phyloP scores from a whole-genome alignment of 2,888 invertebrate species.

The Xestia rhomboidea region DNA sequence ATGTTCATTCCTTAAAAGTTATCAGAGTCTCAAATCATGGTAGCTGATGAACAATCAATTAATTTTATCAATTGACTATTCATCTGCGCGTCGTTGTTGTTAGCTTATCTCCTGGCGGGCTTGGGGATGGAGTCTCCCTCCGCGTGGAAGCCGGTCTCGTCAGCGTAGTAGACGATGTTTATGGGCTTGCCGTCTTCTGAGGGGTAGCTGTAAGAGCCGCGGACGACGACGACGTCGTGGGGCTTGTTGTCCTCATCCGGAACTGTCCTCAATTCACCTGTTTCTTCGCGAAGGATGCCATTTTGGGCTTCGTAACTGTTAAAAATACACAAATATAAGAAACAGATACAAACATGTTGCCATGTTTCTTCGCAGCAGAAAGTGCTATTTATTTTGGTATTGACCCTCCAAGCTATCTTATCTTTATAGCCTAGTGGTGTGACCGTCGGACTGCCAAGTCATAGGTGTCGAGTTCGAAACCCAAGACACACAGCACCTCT shows the following conservation, averaged over 20 bases:
- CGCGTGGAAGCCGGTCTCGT: slow-evolving; percentile 92
- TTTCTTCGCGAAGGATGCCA: slow-evolving; percentile 89
- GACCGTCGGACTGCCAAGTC: too few species aligned
- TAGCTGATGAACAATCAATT: slow-evolving; percentile 38
- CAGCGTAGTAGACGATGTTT: slow-evolving; percentile 89
- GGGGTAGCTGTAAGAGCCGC: slow-evolving; percentile 91
- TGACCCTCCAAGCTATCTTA: too few species aligned
- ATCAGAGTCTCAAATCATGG: slow-evolving; percentile 33
- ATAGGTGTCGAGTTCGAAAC: too few species aligned
- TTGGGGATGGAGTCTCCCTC: slow-evolving; percentile 92
- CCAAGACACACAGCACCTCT: too few species aligned
- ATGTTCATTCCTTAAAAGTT: slow-evolving; percentile 60
- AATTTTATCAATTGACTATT: slow-evolving; percentile 59
- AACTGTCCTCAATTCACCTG: slow-evolving; percentile 82
- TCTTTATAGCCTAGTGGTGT: too few species aligned
- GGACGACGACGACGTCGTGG: slow-evolving; percentile 89
- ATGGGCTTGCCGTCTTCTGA: slow-evolving; percentile 90
- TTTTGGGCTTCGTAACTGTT: slow-evolving; percentile 87
- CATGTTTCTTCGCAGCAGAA: neutral
- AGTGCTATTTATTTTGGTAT: neutral
- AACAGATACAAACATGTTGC: neutral
- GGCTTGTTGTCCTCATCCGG: slow-evolving; percentile 91
- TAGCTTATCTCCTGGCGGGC: slow-evolving; percentile 70
- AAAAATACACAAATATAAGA: neutral
- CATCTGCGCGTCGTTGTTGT: slow-evolving; percentile 39